These are phyloP conservation scores for Archocentrus centrarchus DNA, from an alignment of 2,113 vertebrate genomes.

Conservation along the genomic window DNA sequence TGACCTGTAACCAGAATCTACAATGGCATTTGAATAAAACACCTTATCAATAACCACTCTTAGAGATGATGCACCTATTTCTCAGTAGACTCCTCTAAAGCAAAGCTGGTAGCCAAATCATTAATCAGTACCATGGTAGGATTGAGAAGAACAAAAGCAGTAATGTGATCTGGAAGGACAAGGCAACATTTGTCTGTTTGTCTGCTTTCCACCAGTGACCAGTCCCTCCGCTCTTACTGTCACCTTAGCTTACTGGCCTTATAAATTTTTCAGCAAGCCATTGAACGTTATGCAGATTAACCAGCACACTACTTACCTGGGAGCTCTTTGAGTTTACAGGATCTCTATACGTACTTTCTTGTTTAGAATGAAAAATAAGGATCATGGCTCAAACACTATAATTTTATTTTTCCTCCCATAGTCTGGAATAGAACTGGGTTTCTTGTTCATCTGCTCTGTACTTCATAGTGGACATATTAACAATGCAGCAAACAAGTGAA, in stretches of 20 bases:
- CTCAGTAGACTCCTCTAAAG: constrained; percentile 35
- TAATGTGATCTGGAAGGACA: constrained; percentile 67
- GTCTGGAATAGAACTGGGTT: background rate
- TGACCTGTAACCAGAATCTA: background rate
- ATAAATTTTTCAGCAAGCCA: constrained; percentile 80
- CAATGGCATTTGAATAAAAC: background rate
- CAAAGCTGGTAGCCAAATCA: constrained; percentile 69
- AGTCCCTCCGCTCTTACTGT: constrained; percentile 58
- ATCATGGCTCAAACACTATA: background rate
- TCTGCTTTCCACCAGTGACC: constrained; percentile 36
- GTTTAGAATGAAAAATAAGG: constrained; percentile 6
- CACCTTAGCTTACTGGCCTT: constrained; percentile 68
- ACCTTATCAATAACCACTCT: background rate
- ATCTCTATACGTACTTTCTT: background rate
- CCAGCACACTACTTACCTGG: constrained; percentile 12
- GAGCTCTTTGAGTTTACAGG: background rate
- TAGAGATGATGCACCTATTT: background rate
- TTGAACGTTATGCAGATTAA: constrained; percentile 67
- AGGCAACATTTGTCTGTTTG: constrained; percentile 44
- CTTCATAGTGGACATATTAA: background rate
- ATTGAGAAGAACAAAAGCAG: constrained; percentile 65
- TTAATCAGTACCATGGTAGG: constrained; percentile 74
- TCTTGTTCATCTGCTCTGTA: background rate
- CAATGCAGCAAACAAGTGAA: constrained; percentile 24
- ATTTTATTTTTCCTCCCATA: background rate